Percentiles rank a stretch among this genome's conserved stretches.
phyloP scores from a whole-genome alignment of 2,888 invertebrate genomes.

The Cosmia trapezina region DNA sequence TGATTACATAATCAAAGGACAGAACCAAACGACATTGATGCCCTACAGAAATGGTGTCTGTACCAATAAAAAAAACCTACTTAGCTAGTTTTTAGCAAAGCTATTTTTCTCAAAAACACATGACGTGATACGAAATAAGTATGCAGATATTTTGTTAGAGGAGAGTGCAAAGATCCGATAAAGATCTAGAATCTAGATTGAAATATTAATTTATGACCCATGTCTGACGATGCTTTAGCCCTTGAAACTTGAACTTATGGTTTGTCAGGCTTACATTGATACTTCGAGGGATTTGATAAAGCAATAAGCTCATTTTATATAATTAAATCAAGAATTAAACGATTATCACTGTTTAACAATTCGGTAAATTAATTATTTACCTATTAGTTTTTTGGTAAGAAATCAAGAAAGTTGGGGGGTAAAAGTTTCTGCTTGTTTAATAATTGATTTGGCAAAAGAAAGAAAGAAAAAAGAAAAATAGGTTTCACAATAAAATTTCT shows the following conservation, averaged over 20 bases:
- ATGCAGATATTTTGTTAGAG: conserved; percentile 3
- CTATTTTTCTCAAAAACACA: neutral
- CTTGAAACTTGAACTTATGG: conserved; percentile 23
- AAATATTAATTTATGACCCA: conserved; percentile 26
- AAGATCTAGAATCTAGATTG: conserved; percentile 37
- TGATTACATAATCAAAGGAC: too few species aligned
- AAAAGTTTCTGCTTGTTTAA: neutral
- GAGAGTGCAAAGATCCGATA: conserved; percentile 34
- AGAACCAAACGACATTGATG: neutral
- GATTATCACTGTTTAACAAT: neutral
- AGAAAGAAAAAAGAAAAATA: too few species aligned
- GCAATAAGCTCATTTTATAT: conserved; percentile 6
- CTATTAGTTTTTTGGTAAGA: neutral
- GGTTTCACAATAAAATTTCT: neutral
- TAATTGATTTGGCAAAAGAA: neutral
- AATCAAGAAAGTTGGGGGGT: neutral
- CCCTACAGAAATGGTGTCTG: neutral
- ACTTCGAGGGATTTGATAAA: conserved; percentile 13
- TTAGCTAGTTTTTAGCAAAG: neutral
- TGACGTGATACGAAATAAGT: neutral
- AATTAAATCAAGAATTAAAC: neutral
- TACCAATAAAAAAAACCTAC: neutral
- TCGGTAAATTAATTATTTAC: neutral
- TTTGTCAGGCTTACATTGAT: conserved; percentile 11
- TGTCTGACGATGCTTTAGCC: conserved; percentile 18